Conservation (phyloP, 2,797 vertebrate genomes). For the Xiphophorus birchmanni region DNA sequence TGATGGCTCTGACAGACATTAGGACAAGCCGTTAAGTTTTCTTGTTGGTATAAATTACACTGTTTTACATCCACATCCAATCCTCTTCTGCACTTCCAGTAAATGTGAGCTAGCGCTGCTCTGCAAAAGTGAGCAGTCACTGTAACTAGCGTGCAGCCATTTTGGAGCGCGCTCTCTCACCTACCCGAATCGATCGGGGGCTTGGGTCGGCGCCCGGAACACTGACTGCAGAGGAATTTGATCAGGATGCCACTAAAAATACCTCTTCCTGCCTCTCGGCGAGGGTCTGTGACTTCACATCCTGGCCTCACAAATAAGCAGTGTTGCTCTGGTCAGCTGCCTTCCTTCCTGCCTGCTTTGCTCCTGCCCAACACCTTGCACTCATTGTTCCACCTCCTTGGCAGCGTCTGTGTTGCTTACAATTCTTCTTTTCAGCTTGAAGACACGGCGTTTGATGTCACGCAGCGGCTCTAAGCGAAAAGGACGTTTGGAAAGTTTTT, state of each 20-base stretch:
- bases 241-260: constrained; percentile 72
- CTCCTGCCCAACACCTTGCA: constrained; percentile 33
- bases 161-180: constrained; percentile 17
- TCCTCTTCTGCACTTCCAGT: constrained; percentile 26
- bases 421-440: constrained; percentile 1
- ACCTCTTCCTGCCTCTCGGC: constrained; percentile 68
- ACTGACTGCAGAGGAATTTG: constrained; percentile 61
- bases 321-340: constrained; percentile 24
- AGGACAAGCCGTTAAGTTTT: constrained; percentile 60
- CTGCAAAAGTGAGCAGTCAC: constrained; percentile 11
- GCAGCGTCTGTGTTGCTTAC: constrained; percentile 8
- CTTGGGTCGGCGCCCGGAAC: constrained; percentile 28
- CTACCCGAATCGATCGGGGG: constrained; percentile 37
- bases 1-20: constrained; percentile 36
- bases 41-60: neutral
- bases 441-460: neutral
- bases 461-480: neutral
- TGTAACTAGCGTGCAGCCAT: constrained; percentile 1
- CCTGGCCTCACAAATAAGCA: constrained; percentile 67
- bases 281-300: constrained; percentile 66
- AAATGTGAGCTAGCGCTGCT: constrained; percentile 1
- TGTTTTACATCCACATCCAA: constrained; percentile 19
- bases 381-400: constrained; percentile 25
- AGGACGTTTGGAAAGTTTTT: neutral
- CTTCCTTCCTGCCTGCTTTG: constrained; percentile 37